Conservation (phyloP, 2,797 vertebrate genomes). For the Gallinago nigripennis region DNA sequence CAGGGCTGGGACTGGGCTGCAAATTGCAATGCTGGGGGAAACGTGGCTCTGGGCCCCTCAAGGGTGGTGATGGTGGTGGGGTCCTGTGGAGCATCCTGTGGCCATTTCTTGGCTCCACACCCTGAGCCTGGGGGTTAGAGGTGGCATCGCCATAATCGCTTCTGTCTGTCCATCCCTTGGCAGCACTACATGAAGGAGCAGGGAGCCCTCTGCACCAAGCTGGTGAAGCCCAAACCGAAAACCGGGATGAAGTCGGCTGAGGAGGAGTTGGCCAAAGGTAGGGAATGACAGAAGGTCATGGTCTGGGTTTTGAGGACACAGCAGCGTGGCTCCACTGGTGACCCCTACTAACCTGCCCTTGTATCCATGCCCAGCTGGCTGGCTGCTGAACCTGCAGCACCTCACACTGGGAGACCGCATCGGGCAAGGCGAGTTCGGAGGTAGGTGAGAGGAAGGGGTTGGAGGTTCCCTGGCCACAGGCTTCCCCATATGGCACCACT, state of each 20-base stretch:
- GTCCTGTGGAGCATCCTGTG: accelerated
- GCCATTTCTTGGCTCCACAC: background rate
- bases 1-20: background rate
- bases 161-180: background rate
- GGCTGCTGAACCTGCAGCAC: conserved; percentile 87
- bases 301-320: background rate
- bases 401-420: conserved; percentile 84
- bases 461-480: accelerated
- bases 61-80: accelerated
- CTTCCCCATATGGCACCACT: background rate
- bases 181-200: conserved; percentile 88
- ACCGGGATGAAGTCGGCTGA: conserved; percentile 87
- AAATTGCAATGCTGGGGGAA: background rate
- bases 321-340: too few species aligned
- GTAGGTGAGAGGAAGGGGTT: conserved; percentile 69
- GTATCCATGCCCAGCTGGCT: conserved; percentile 78
- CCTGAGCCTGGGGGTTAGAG: accelerated
- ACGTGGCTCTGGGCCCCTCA: accelerated
- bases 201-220: conserved; percentile 86
- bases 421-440: conserved; percentile 91
- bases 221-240: conserved; percentile 88
- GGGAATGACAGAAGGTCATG: background rate
- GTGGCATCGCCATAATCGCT: accelerated
- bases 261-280: conserved; percentile 88
- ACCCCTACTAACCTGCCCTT: background rate